Base-by-base conservation (phyloP, 2,888 invertebrate species). In the Drosophila merina region DNA sequence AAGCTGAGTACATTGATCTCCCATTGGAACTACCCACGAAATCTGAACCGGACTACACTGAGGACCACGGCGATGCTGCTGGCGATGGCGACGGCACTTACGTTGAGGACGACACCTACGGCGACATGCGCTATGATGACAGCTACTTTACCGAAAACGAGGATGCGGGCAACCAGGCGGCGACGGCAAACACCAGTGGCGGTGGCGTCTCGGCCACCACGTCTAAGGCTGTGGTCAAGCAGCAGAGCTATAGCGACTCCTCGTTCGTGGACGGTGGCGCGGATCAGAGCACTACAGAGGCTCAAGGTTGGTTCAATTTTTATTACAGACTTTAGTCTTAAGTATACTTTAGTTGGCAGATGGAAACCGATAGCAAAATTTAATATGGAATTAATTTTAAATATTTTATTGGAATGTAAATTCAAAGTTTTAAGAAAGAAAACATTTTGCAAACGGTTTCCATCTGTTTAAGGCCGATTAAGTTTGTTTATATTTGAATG, bases 1-100 rank as follows among this genome's bases (percentile, higher is more conserved):
- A 92, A 75, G 74, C 91, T 33, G 92, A 92, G 88, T 92, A 91
- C 70, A 92, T 92, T 84, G 92, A 92, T 79, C 88, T 92, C 84
- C 92, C 92, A 25, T 92, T 92, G 67, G 92, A 92, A 78, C 85
- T 94, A 75, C 94, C 94, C 84, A 94, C 94, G 30, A 94, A 94
- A 93, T 94, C 94, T 90, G 94, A 94, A 93, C 94, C 94, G 0
- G 94, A 94, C 91, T 94, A 94, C 90, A 93, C 93, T 45, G 94
- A 94, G 72, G 94, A 94, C 89, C 92, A 93, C 73, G 94, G 93
- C 73, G 94, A 94, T 77, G 94, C 93, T 76, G 94, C 93, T 30
- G 93, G 93, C 68, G 94, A 94, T 84, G 94, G 94, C 81, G 94
- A 94, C 88, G 92, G 93, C 0, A 93, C 93, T 83, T 94, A 94